These are phyloP conservation scores for Eutolmus rufibarbis DNA, from an alignment of 2,888 invertebrate genomes.

Conservation along the genomic window DNA sequence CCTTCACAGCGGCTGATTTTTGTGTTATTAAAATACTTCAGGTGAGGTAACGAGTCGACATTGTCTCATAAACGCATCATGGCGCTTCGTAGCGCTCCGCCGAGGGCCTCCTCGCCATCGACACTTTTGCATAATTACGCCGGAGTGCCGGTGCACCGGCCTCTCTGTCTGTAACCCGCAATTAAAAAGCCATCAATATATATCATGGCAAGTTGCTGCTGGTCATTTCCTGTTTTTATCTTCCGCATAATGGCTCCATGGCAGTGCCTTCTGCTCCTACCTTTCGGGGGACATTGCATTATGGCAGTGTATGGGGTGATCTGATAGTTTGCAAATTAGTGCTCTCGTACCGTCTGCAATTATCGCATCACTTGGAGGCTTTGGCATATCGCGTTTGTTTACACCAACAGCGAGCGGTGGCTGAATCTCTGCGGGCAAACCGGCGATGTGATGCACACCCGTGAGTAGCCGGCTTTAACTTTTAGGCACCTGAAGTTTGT, in stretches of 20 bases:
- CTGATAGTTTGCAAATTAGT: constrained; percentile 48
- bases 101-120: constrained; percentile 13
- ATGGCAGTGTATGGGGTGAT: constrained; percentile 44
- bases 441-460: background rate
- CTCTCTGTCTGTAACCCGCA: constrained; percentile 30
- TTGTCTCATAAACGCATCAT: constrained; percentile 14
- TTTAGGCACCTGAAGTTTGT: background rate
- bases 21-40: background rate
- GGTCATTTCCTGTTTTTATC: constrained; percentile 47
- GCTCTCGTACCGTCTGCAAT: constrained; percentile 45
- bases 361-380: constrained; percentile 43
- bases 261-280: constrained; percentile 24
- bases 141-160: background rate
- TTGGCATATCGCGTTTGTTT: constrained; percentile 46
- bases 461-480: background rate
- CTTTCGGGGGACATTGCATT: constrained; percentile 39
- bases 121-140: constrained; percentile 39
- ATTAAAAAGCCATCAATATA: constrained; percentile 48
- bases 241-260: constrained; percentile 42
- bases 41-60: background rate
- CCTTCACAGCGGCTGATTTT: background rate
- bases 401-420: background rate
- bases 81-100: constrained; percentile 17
- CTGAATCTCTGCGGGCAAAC: background rate
- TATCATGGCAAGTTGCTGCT: constrained; percentile 43